Evolutionary conservation across 2,113 vertebrate genomes (phyloP), one percentile per base, ranked within the genome.

Genomic region (Globicephala melas): DNA sequence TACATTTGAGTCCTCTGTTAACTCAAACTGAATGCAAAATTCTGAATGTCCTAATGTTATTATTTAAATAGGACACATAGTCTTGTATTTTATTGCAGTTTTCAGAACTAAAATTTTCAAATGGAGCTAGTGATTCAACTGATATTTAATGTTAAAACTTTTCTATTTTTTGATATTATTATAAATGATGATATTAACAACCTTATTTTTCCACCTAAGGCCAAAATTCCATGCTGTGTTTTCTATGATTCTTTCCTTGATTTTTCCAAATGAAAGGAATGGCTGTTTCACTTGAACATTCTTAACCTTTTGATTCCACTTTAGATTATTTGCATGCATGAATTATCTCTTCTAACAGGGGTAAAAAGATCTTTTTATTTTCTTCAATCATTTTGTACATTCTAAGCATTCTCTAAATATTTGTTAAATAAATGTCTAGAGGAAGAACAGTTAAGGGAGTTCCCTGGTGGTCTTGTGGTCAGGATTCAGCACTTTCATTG

Each of bases 351-450:
- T 74, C 26, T 58, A 36, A 20, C 28, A 63, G 21, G 1, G 73
- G 6, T 65, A 36, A 77, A 89, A 95, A 31, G 0, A 70, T 21
- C 15, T 62, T 92, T 87, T 73, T 73, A 53, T 82, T 92, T 94
- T 5, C 58, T 84, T 94, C 20, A 55, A 77, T n/a, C 92, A 38
- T 67, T 28, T 89, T 86, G 6, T 41, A 94, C 17, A 50, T 79
- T 41, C 0, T 90, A 33, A 58, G 21, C 44, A 2, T 84, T 41
- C 2, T 41, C 31, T 47, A 77, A 86, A 73, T 11, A 63, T 90
- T 63, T 89, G 44, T 83, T 89, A 84, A 93, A 20, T 83, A 50
- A 82, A 67, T 55, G 1, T 95, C 68, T 85, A 91, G 82, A 93
- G 33, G 55, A 94, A 94, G 31, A 80, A 28, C 47, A 82, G 25